Base-by-base conservation (phyloP, 2,888 invertebrate species). In the Opisthograptis luteolata region DNA sequence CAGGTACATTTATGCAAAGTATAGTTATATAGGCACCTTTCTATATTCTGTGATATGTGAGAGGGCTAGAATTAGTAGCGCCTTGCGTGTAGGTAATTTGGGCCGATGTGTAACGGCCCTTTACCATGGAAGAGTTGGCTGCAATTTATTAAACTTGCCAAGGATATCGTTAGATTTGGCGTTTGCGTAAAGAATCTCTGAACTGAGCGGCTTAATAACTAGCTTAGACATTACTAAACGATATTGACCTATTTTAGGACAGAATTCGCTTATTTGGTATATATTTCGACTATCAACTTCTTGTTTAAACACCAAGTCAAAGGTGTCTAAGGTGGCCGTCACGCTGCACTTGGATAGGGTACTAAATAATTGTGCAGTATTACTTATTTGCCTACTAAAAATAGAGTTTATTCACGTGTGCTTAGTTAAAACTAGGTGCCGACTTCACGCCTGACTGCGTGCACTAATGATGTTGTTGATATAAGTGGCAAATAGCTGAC, bases 31-130 rank as follows among this genome's bases (percentile, higher is more conserved):
- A n/a, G n/a, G n/a, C n/a, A n/a, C n/a, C n/a, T n/a, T n/a, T n/a
- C n/a, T n/a, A n/a, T n/a, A n/a, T n/a, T n/a, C n/a, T n/a, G n/a
- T n/a, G n/a, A n/a, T n/a, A n/a, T n/a, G 58, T 54, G 54, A 63
- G 50, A 62, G 66, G 34, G 31, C 14, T 22, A 8, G 31, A 62
- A n/a, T n/a, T n/a, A n/a, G n/a, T 58, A 59, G 53, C 55, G 52
- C 64, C 54, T 78, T 66, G 77, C 78, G 79, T 79, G 79, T 72
- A 51, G 54, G 67, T 68, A 64, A 70, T 68, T 72, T 68, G 42
- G 64, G 55, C 59, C 20, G 28, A 60, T 54, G 37, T 54, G 37
- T 66, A 67, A 75, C 66, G 66, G 65, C 58, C 57, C 56, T 63
- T 62, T 63, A 60, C 55, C 75, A 74, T 69, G 74, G 62, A 69